Percentiles rank a stretch among this genome's conserved stretches.
Conservation (phyloP, 2,797 vertebrate genomes). For the Mus spretus region DNA sequence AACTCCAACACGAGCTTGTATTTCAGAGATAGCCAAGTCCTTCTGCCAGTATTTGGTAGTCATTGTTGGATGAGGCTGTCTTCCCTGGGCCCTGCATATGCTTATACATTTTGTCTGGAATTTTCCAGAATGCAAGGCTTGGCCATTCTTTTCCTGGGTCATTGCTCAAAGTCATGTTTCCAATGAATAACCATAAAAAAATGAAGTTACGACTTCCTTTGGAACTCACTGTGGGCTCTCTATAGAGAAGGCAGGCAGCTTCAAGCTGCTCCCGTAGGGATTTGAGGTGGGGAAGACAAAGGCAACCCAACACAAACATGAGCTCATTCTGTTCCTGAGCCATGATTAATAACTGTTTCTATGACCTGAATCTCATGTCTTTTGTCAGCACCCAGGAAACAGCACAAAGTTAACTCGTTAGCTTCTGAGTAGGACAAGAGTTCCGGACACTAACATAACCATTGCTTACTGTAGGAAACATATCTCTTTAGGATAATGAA, state of each 20-base stretch:
- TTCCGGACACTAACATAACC: not conserved
- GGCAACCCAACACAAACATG: not conserved
- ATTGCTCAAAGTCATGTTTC: constrained; percentile 16
- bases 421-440: not conserved
- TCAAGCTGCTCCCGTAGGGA: not conserved
- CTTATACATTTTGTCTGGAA: not conserved
- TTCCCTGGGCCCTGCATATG: not conserved
- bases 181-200: not conserved
- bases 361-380: not conserved
- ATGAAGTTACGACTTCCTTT: not conserved
- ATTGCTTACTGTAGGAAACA: not conserved
- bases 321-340: not conserved
- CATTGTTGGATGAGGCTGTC: not conserved
- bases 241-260: not conserved
- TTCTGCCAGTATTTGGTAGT: not conserved
- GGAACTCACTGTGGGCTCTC: not conserved
- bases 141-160: not conserved
- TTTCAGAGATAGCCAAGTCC: not conserved
- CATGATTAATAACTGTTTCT: not conserved
- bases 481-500: not conserved
- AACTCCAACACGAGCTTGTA: not conserved
- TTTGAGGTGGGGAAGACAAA: not conserved
- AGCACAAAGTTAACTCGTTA: not conserved
- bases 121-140: not conserved
- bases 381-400: not conserved